These are phyloP conservation scores for Diadema setosum DNA, from an alignment of 35 echinoderm and acorn worm genomes.

Conservation along the genomic window DNA sequence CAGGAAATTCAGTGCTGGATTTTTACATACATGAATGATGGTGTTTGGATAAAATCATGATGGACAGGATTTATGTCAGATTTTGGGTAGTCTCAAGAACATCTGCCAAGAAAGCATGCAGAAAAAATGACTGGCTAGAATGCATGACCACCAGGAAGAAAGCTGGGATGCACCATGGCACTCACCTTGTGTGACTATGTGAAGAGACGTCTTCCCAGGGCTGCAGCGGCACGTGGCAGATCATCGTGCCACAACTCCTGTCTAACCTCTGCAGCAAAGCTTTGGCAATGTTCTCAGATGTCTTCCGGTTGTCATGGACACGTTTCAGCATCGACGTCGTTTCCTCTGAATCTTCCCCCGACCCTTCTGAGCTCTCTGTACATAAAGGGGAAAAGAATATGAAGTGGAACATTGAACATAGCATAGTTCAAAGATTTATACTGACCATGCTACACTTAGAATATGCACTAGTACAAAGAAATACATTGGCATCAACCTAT, in stretches of 20 bases:
- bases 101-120: no score
- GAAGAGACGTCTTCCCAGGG: conserved; percentile 98
- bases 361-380: conserved; percentile 83
- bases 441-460: no score
- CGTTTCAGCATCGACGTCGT: conserved; percentile 78
- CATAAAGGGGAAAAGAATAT: not conserved
- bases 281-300: conserved; percentile 87
- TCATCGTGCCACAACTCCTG: conserved; percentile 92
- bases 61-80: no score
- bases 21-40: no score
- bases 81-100: no score
- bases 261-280: conserved; percentile 91
- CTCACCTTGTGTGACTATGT: conserved; percentile 98
- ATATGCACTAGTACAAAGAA: no score
- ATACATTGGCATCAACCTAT: no score
- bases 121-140: no score
- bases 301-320: conserved; percentile 93
- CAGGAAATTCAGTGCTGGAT: no score
- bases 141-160: no score
- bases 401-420: not conserved
- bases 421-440: no score
- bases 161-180: not conserved
- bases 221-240: conserved; percentile 95
- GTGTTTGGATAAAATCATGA: no score
- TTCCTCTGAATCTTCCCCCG: conserved; percentile 87